phyloP scores from a whole-genome alignment of 2,113 vertebrate genomes.

The Dasyprocta punctata region DNA sequence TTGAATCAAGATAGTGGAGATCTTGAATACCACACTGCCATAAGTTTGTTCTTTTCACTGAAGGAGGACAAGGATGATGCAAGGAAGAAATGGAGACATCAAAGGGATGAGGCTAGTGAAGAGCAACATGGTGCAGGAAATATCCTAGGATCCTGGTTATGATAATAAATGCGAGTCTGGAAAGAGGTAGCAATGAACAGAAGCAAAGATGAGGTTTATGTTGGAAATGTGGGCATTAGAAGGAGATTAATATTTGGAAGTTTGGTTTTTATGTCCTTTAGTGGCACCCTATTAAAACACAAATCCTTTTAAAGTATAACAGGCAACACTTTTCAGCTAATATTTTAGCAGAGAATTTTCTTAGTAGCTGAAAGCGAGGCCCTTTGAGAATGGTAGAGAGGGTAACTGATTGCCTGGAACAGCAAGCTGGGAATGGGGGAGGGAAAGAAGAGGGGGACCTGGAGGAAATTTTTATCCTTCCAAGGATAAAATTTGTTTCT shows the following conservation, averaged over 20 bases:
- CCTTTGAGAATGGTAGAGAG: neutral
- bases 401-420: neutral
- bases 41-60: neutral
- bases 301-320: neutral
- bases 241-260: neutral
- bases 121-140: neutral
- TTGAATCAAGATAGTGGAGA: neutral
- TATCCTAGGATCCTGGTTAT: neutral
- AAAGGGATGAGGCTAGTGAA: neutral
- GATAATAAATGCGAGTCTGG: neutral
- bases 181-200: neutral
- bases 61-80: neutral
- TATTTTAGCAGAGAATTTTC: neutral
- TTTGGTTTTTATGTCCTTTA: neutral
- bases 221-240: neutral
- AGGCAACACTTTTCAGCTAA: neutral
- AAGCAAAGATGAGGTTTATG: conserved; percentile 8
- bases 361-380: neutral
- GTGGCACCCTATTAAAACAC: neutral
- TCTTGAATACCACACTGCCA: neutral
- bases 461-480: neutral
- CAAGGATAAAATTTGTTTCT: neutral
- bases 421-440: neutral
- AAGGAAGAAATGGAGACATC: neutral
- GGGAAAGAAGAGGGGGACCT: neutral